Conservation (phyloP, 2,888 invertebrate genomes). For the Pasiphila rectangulata region DNA sequence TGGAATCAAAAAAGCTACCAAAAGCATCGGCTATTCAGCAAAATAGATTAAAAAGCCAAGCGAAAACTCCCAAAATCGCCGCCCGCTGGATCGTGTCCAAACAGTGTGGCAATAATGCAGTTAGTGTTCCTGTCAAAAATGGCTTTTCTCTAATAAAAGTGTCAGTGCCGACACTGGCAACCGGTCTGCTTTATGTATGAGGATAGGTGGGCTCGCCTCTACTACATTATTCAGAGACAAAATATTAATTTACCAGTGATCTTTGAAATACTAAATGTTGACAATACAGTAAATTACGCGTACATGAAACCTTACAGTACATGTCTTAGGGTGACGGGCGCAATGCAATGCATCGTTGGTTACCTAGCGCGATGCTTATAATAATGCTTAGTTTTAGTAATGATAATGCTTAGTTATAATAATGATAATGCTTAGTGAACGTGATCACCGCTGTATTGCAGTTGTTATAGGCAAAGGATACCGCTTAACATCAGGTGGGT, state of each 20-base stretch:
- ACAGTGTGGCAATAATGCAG: constrained; percentile 57
- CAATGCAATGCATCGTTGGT: no score
- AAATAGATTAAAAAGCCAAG: constrained; percentile 2
- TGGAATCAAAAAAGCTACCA: not conserved
- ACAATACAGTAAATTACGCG: no score
- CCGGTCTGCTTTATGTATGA: constrained; percentile 17
- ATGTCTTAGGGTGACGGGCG: no score
- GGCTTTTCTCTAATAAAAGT: constrained; percentile 43
- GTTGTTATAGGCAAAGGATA: no score
- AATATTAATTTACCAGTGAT: no score
- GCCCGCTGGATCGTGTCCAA: constrained; percentile 49
- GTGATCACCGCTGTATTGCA: no score
- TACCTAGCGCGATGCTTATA: no score
- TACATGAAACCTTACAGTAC: no score
- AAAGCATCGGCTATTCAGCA: not conserved
- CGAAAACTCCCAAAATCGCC: constrained; percentile 36
- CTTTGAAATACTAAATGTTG: no score
- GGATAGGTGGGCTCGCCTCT: constrained; percentile 6
- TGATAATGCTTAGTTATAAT: no score
- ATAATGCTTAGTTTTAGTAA: not conserved
- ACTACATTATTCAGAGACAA: not conserved
- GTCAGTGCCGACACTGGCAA: constrained; percentile 31
- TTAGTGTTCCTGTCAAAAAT: constrained; percentile 53
- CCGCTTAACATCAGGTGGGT: no score
- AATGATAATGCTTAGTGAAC: no score